These are phyloP conservation scores for Garra rufa DNA, from an alignment of 2,113 vertebrate genomes.

Conservation along the genomic window DNA sequence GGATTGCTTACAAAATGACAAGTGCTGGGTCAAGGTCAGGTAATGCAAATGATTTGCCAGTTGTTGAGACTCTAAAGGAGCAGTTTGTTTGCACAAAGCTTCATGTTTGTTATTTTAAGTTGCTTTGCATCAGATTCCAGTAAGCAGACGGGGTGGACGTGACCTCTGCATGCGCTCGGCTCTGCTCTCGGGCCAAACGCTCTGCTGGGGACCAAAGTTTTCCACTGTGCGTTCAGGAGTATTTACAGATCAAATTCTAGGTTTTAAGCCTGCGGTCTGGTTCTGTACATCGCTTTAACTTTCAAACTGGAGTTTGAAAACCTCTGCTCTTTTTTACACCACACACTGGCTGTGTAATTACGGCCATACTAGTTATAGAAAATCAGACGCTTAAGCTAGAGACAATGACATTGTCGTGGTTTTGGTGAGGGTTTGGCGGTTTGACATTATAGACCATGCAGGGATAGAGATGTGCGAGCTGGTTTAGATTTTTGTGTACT, in stretches of 20 bases:
- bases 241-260: neutral
- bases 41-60: neutral
- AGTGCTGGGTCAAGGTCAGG: neutral
- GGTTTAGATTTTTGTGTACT: neutral
- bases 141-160: neutral
- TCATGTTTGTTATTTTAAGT: neutral
- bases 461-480: neutral
- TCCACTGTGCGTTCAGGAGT: neutral
- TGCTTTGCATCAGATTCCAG: slow-evolving; percentile 27
- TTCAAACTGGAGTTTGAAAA: slow-evolving; percentile 12
- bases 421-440: neutral
- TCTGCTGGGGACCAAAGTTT: neutral
- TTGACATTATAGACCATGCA: neutral
- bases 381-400: neutral
- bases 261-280: neutral
- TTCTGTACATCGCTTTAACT: neutral
- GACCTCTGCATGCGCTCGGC: neutral
- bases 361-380: slow-evolving; percentile 3
- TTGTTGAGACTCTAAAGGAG: neutral
- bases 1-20: neutral
- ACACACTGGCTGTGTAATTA: slow-evolving; percentile 23
- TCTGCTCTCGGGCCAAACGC: neutral
- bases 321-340: neutral
- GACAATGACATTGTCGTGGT: neutral
- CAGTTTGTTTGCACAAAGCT: neutral